Base-by-base conservation (phyloP, 2,797 vertebrate species). In the Manis javanica region DNA sequence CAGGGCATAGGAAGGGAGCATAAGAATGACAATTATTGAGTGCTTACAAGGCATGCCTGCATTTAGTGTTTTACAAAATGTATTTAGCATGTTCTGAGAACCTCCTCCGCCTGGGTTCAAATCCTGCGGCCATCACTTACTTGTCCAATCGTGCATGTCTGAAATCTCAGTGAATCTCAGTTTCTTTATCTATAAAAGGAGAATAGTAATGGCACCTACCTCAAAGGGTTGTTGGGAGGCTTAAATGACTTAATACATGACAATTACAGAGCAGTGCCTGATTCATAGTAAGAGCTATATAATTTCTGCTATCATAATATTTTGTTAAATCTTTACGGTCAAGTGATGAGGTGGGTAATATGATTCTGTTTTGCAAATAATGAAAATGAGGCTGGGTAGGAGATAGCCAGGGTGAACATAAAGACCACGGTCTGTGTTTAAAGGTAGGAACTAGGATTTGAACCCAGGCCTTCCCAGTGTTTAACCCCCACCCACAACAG, bases 11-110 rank as follows among this genome's bases (percentile, higher is more conserved):
- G 66, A 72, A 24, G 61, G 37, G 72, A 72, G 77, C 24, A 5
- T 11, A 7, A 16, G 53, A 49, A 31, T 1, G 29, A 23, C 7
- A 0, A 3, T 55, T 8, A 2, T 0, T 16, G 26, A 29, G 51
- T n/a, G 34, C 29, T 46, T 24, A 8, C n/a, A 19, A 39, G 77
- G 19, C n/a, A 23, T 14, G 51, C 29, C 19, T 0, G 0, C 3
- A 3, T 3, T 63, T 4, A 24, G 29, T 23, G 4, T 31, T 64
- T 71, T 10, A 26, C n/a, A 14, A 0, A 5, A 1, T 0, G 16
- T 3, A 10, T 39, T 61, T 18, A 61, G 49, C 51, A 42, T 55
- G 26, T 46, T 12, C 37, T 11, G 21, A 46, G 84, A 64, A 29
- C 49, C 71, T 63, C n/a, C 2, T 19, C 0, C 1, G 34, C 49